Conservation (phyloP, 2,113 vertebrate genomes). For the Amphiprion ocellaris region DNA sequence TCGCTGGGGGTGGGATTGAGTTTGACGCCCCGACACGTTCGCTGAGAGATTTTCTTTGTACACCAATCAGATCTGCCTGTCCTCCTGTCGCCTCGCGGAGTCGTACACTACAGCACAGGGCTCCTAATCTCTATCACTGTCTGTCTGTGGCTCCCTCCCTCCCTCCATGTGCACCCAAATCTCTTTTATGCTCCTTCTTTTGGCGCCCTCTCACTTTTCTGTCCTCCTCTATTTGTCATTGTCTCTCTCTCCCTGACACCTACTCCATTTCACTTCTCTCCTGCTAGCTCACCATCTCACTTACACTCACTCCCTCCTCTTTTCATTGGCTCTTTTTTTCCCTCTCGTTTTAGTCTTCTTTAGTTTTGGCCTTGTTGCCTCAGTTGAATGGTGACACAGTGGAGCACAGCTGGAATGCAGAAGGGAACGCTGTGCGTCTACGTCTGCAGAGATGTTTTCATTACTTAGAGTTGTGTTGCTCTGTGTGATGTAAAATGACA, state of each 20-base stretch:
- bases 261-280: conserved; percentile 47
- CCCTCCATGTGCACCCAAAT: conserved; percentile 53
- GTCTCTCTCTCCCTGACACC: conserved; percentile 58
- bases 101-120: conserved; percentile 48
- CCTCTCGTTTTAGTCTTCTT: conserved; percentile 16
- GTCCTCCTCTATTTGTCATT: conserved; percentile 70
- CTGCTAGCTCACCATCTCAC: conserved; percentile 23
- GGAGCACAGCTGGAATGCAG: conserved; percentile 38
- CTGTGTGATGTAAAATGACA: conserved; percentile 30
- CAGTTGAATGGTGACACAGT: conserved; percentile 37
- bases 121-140: conserved; percentile 70
- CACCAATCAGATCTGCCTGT: conserved; percentile 78
- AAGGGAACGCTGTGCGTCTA: neutral
- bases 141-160: conserved; percentile 47
- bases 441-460: neutral
- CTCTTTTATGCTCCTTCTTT: conserved; percentile 35
- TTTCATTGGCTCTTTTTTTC: conserved; percentile 10
- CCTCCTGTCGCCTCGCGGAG: conserved; percentile 67
- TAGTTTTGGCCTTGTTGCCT: conserved; percentile 42
- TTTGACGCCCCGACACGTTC: conserved; percentile 69
- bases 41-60: conserved; percentile 77
- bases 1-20: conserved; percentile 71
- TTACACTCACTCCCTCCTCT: conserved; percentile 11
- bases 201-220: conserved; percentile 55
- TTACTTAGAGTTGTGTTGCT: conserved; percentile 1